Evolutionary conservation across 1,140 invertebrate species (phyloP), one percentile per base, ranked within the genome.

Genomic region (Pogonomyrmex barbatus): DNA sequence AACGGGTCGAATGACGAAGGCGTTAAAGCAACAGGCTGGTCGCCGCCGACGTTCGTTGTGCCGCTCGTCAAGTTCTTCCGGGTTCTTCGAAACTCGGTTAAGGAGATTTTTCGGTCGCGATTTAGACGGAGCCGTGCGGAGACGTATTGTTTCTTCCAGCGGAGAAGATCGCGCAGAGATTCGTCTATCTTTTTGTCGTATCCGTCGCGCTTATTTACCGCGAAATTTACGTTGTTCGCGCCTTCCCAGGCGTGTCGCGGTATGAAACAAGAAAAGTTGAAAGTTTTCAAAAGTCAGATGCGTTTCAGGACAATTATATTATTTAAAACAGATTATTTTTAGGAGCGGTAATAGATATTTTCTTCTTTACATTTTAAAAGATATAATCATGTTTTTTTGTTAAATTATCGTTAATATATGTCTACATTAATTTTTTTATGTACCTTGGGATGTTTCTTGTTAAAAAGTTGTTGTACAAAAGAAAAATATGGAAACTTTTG

Each of bases 11-110:
- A 47, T 36, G 77, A 17, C 33, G n/a, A 60, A 83, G 42, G 36
- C n/a, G 42, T 67, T 83, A 73, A 60, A 83, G 79, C 79, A 83
- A 83, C 79, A 83, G 79, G 79, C 79, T 75, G 68, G 42, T 60
- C 65, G 65, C 17, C 45, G 60, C 9, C 76, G 42, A 62, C 24
- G 65, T 68, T 78, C 73, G 42, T 45, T 45, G 56, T 39, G 36
- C n/a, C 36, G 54, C 47, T 56, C 65, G 68, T 83, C 68, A 83
- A 83, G 79, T 83, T 60, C 54, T 54, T n/a, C 42, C 47, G 67
- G 42, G 71, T 83, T 82, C 68, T 75, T 83, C 79, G 68, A n/a
- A 60, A 73, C 79, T 83, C 54, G 68, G 79, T 83, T 47, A 75
- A 83, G 67, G 17, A 73, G 68, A 83, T 60, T 75, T 82, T 75